Base-by-base conservation (phyloP, 1,140 invertebrate genomes). In the Pseudomyrmex pallidus region DNA sequence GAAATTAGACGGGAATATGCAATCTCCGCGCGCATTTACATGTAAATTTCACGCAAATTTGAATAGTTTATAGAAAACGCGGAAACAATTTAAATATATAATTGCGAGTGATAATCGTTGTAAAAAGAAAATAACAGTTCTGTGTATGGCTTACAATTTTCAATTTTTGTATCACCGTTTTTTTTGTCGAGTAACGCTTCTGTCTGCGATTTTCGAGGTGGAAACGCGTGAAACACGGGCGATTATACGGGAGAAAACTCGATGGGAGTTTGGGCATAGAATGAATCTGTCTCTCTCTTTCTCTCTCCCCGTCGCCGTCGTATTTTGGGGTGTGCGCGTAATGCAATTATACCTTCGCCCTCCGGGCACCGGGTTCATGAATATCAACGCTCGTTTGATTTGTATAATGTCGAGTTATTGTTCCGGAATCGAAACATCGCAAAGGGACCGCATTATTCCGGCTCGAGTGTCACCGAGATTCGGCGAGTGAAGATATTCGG, bases 341-440 rank as follows among this genome's bases (percentile, higher is more conserved):
- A 88, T 85, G 66, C 87, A 89, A 89, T 89, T 89, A 89, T 85
- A 88, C 74, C 64, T 74, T 80, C 74, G 59, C 84, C 87, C 87
- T 84, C 78, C 59, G 84, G 35, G 67, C 84, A 78, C 63, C 80
- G 62, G 50, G 59, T 74, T 89, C 87, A 89, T 89, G 87, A 89
- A 89, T 89, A 89, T 84, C 87, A 86, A 85, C 84, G 83, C 70
- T 59, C 74, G 80, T 88, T 89, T 88, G 87, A 88, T 89, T 89
- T 82, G 87, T 88, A 88, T 88, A 89, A 89, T 88, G 87, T 83
- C 80, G 84, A 84, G 87, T 88, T 89, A 88, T 88, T 88, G 72
- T 88, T 85, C 74, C 70, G 80, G 87, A 84, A 86, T 88, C 61
- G 87, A 88, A 85, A 59, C 80, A 72, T 70, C 66, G 57, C 17